Evolutionary conservation across 1,140 invertebrate genomes (phyloP), one percentile per base, ranked within the genome.

Genomic region (Sycophaga agraensis): DNA sequence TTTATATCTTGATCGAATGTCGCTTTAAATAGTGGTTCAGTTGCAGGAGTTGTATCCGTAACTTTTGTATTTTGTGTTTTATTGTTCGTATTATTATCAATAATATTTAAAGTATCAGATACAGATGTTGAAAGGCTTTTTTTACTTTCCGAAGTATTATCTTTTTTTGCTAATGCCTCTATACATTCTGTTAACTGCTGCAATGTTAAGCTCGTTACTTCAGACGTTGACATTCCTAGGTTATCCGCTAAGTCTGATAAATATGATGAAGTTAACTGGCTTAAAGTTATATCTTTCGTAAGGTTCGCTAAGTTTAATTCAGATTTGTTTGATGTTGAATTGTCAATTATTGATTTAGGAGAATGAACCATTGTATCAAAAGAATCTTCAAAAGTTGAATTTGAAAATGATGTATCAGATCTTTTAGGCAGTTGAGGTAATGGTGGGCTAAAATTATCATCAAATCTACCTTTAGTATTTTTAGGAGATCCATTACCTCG

Each of bases 201-300:
- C 42, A 94, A 77, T 0, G 91, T 94, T 86, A 93, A 88, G 59
- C 87, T 89, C 26, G 90, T 91, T n/a, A 94, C 77, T 64, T 90
- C 85, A 37, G 83, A 83, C 0, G 90, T 84, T 0, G 89, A 90
- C 69, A 94, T 89, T 57, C 87, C 86, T 17, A 94, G 77, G 70
- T 89, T 90, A 21, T 73, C 67, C 0, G 92, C 90, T 60, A 94
- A 75, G 49, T 94, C 90, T 63, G 88, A 87, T 63, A 93, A 84
- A 63, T 90, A 89, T 68, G 91, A 86, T 4, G 90, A 89, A 9
- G 92, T 89, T 31, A 94, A 80, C 74, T 94, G 91, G 68, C 85
- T 90, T 37, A 93, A 78, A 0, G 91, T 93, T 40, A 93, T 91
- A 72, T 92, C 88, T 12, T 86, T 76, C 24, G 84, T 77, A 21